Evolutionary conservation across 2,888 invertebrate genomes (phyloP), one percentile per base, ranked within the genome.

Genomic region (Azorinus chamasolen): DNA sequence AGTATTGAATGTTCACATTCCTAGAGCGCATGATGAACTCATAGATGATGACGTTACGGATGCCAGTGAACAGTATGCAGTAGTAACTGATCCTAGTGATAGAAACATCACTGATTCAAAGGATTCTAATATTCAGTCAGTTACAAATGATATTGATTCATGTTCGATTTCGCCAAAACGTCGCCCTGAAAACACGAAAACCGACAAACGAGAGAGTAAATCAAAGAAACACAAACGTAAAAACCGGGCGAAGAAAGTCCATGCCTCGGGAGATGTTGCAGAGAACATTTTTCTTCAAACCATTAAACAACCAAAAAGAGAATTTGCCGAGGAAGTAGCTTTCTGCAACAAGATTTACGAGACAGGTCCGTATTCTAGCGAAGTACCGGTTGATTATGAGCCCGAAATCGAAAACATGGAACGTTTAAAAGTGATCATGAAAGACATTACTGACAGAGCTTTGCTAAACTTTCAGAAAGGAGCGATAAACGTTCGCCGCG

Each of bases 311-410:
- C 45, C 45, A 32, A 24, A 22, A 8, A 69, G 37, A 18, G 62
- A 63, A 16, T 70, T 70, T 41, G 70, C 63, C 5, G 51, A 70
- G 1, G 70, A 70, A 32, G 41, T 70, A 8, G 50, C 43, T 2
- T 55, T 70, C 43, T 62, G 70, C 27, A 70, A 70, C 24, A 70
- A 63, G 25, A 62, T 70, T 20, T 70, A 70, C 25, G 63, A 48
- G 18, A 39, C 70, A 6, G 63, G 63, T 16, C 62, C 70, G 18
- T 70, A 39, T 54, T 25, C 58, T 12, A 32, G 24, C 2, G 43
- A 45, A n/a, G 32, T 6, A 4, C 5, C 4, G 10, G 32, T 32
- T 2, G 25, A 16, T 18, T 12, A 16, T 45, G 16, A n/a, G 5
- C 24, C 27, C 3, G 16, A 27, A 8, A 32, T 32, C 10, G 32